Evolutionary conservation across 2,888 invertebrate species (phyloP).

Genomic region (Cantharis rufa): DNA sequence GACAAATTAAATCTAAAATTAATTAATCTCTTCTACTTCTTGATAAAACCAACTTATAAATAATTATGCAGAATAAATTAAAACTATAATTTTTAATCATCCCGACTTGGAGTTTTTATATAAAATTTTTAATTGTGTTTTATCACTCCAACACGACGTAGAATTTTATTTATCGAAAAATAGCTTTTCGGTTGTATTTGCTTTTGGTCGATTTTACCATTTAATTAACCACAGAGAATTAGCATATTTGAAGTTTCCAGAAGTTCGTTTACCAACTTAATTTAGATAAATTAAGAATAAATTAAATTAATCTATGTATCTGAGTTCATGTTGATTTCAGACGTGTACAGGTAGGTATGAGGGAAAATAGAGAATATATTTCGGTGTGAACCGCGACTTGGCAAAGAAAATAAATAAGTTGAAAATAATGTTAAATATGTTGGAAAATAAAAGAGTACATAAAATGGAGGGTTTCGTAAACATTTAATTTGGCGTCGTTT

Average conservation of each 20-base stretch:
- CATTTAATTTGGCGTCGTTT: slow-evolving; percentile 14
- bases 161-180: background rate
- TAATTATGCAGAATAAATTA: background rate
- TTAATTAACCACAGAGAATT: slow-evolving; percentile 9
- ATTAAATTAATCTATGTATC: background rate
- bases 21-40: background rate
- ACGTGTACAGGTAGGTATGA: background rate
- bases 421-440: background rate
- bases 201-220: background rate
- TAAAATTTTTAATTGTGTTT: background rate
- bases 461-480: slow-evolving; percentile 15
- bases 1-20: background rate
- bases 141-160: background rate
- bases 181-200: background rate
- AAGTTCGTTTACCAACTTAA: slow-evolving; percentile 9
- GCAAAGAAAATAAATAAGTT: background rate
- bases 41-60: background rate
- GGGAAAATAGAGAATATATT: background rate
- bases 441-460: slow-evolving; percentile 7
- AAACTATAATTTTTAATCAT: background rate
- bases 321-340: background rate
- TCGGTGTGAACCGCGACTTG: background rate
- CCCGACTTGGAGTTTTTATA: background rate
- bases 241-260: background rate
- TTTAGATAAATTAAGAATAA: slow-evolving; percentile 7